A percentile compares a stretch with the other conserved stretches of the same genome.
phyloP scores from a whole-genome alignment of 2,797 vertebrate species.

The Pseudomugil gertrudae region DNA sequence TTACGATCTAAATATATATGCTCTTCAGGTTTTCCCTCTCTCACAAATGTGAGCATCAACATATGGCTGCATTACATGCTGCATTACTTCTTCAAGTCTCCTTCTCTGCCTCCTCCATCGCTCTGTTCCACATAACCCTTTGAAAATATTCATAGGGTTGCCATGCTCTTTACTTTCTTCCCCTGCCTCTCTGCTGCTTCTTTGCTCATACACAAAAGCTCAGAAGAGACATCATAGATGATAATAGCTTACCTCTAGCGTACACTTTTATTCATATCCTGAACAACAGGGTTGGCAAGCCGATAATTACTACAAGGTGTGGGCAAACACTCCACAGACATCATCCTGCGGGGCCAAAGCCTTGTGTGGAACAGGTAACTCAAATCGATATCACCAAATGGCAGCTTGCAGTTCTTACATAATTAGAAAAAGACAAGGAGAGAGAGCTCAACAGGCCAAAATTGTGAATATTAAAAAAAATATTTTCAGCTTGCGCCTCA shows the following conservation, averaged over 20 bases:
- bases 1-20: constrained; percentile 28
- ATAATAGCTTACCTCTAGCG: constrained; percentile 52
- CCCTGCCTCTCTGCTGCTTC: neutral
- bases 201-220: constrained; percentile 22
- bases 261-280: constrained; percentile 48
- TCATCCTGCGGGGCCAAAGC: constrained; percentile 45
- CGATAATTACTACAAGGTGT: constrained; percentile 63
- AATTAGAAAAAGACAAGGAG: constrained; percentile 63
- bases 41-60: constrained; percentile 35
- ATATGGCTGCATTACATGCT: constrained; percentile 56
- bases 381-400: constrained; percentile 71
- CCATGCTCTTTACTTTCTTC: constrained; percentile 4
- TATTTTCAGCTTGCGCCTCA: constrained; percentile 32
- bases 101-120: constrained; percentile 12
- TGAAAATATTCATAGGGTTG: constrained; percentile 33
- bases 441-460: constrained; percentile 19
- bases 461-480: constrained; percentile 40
- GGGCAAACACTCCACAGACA: constrained; percentile 56
- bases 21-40: constrained; percentile 9
- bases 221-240: constrained; percentile 39
- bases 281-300: constrained; percentile 47
- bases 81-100: constrained; percentile 52
- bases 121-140: constrained; percentile 29
- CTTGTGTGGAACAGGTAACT: constrained; percentile 56
- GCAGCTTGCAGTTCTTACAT: constrained; percentile 63